Percentiles rank a stretch among this genome's conserved stretches.
These are phyloP conservation scores for Plodia interpunctella DNA, from an alignment of 1,140 invertebrate genomes.

Conservation along the genomic window DNA sequence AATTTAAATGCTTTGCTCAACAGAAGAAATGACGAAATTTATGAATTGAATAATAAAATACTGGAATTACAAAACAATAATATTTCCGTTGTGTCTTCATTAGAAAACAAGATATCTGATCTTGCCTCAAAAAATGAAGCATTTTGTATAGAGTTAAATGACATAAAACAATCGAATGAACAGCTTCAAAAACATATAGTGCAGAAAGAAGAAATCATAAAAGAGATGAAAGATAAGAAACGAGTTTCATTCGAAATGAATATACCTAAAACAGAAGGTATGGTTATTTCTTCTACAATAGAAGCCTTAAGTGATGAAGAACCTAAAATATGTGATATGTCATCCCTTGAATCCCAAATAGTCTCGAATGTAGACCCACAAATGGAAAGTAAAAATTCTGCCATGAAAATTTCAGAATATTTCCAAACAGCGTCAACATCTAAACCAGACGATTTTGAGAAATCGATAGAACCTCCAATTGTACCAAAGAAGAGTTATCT, in stretches of 20 bases:
- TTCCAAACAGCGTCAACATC: slow-evolving; percentile 13
- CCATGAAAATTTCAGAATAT: slow-evolving; percentile 36
- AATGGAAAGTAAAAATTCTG: slow-evolving; percentile 16
- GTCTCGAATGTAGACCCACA: slow-evolving; percentile 35
- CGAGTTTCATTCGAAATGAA: slow-evolving; percentile 67
- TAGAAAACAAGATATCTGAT: slow-evolving; percentile 43
- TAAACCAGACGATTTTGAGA: background rate
- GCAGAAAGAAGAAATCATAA: slow-evolving; percentile 62
- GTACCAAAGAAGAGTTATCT: slow-evolving; percentile 76
- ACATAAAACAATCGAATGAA: slow-evolving; percentile 38
- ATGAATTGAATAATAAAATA: slow-evolving; percentile 45
- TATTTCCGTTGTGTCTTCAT: slow-evolving; percentile 31
- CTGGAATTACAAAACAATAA: slow-evolving; percentile 39
- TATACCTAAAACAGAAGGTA: slow-evolving; percentile 70
- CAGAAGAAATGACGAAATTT: slow-evolving; percentile 55
- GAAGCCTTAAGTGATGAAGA: slow-evolving; percentile 50
- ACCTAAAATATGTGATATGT: slow-evolving; percentile 35
- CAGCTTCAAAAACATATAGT: slow-evolving; percentile 33
- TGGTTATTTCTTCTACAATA: slow-evolving; percentile 67
- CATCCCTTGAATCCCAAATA: slow-evolving; percentile 57
- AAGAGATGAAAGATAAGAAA: slow-evolving; percentile 56
- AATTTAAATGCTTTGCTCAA: slow-evolving; percentile 59
- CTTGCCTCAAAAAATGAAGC: slow-evolving; percentile 36
- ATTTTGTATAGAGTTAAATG: slow-evolving; percentile 32
- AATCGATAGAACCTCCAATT: slow-evolving; percentile 35